Evolutionary conservation across 2,797 vertebrate species (phyloP).

Genomic region (Petrocephalus schoutedeni): DNA sequence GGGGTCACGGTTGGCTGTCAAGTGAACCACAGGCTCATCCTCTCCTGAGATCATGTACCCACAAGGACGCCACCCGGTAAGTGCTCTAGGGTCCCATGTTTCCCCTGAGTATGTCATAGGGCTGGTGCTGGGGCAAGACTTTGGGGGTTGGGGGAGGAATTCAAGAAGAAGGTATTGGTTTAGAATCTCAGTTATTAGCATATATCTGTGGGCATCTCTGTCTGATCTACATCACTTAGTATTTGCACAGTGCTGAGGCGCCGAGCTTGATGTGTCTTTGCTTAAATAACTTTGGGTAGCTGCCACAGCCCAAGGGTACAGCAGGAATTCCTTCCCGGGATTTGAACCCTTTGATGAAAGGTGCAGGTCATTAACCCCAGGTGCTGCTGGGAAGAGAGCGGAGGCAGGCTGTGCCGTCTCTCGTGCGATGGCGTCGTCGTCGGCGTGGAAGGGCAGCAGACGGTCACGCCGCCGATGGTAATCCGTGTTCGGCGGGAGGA

Average conservation of each 20-base stretch:
- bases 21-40: constrained; percentile 57
- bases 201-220: neutral
- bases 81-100: constrained; percentile 31
- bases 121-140: constrained; percentile 51
- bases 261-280: neutral
- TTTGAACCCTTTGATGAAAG: neutral
- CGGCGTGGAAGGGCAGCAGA: neutral
- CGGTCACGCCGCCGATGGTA: neutral
- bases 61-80: constrained; percentile 85
- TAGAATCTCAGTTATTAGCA: neutral
- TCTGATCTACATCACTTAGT: neutral
- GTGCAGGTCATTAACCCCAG: neutral
- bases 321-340: neutral
- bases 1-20: constrained; percentile 65
- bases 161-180: constrained; percentile 26
- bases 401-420: neutral
- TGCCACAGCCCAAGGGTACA: neutral
- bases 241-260: neutral
- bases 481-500: neutral
- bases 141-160: constrained; percentile 51
- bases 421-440: neutral
- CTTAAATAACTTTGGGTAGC: neutral
- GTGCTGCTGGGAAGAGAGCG: neutral
- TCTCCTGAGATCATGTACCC: constrained; percentile 81
- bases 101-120: neutral